phyloP scores from a whole-genome alignment of 2,888 invertebrate species.

The Trypoxylon attenuatum region DNA sequence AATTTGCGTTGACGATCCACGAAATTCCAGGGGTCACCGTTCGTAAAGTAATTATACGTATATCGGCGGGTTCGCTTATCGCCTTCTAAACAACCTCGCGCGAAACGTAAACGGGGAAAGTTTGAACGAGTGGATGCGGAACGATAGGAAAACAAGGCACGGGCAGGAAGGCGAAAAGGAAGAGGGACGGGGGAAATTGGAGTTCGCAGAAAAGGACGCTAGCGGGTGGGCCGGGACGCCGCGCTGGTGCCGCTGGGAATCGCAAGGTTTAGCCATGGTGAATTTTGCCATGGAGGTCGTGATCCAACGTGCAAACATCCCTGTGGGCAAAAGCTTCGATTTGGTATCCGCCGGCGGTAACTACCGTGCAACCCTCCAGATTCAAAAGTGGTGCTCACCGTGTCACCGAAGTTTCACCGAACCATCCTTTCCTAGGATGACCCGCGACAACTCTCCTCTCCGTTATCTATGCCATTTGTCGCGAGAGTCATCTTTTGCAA shows the following conservation, averaged over 20 bases:
- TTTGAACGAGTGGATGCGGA: neutral
- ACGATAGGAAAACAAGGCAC: neutral
- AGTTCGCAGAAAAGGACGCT: constrained; percentile 8
- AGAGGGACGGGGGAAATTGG: neutral
- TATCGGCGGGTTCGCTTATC: neutral
- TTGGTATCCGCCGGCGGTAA: constrained; percentile 55
- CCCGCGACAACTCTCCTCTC: neutral
- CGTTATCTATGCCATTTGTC: neutral
- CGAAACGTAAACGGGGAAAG: neutral
- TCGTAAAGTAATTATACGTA: too few relatives aligned
- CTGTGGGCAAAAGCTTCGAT: constrained; percentile 58
- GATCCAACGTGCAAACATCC: constrained; percentile 65
- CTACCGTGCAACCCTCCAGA: constrained; percentile 55
- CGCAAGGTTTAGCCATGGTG: constrained; percentile 44
- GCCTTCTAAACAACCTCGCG: too few relatives aligned
- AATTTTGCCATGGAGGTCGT: constrained; percentile 62
- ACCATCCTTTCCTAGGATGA: too few relatives aligned
- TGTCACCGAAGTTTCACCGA: constrained; percentile 34
- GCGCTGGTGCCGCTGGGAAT: constrained; percentile 44
- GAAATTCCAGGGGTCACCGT: too few relatives aligned
- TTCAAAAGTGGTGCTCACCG: constrained; percentile 59
- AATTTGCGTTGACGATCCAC: too few relatives aligned
- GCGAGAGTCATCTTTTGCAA: neutral
- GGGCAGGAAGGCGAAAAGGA: neutral
- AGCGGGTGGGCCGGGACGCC: constrained; percentile 4